Evolutionary conservation across 2,888 invertebrate genomes (phyloP), one percentile per base, ranked within the genome.

Genomic region (Saturnia pavonia): DNA sequence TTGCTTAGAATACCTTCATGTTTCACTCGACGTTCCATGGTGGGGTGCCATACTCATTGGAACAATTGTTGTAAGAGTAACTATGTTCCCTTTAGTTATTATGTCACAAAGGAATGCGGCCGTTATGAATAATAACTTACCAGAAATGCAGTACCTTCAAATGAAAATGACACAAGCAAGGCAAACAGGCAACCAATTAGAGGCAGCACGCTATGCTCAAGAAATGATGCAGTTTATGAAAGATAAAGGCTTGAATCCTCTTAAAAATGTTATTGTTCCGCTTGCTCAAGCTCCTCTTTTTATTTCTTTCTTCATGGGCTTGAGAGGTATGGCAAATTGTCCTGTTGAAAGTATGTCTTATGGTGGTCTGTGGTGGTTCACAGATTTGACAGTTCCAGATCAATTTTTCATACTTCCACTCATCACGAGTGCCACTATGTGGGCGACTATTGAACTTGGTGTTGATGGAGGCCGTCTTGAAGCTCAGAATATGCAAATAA

Each of bases 281-380:
- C 75, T 97, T 63, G 96, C 96, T 0, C 98, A 98, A 91, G 97
- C 97, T 70, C 99, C 99, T 0, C 91, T 99, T 22, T 99, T 99
- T 86, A 90, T 99, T 74, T 98, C 99, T 0, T 97, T 98, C 86
- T 99, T 99, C 85, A 95, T 97, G 91, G 98, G 97, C 0, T 89
- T 99, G 67, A 95, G 98, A 78, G 94, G 95, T 75, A 99, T 99
- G 99, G 96, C 98, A 1, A 97, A 96, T 82, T 95, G 96, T 45
- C 99, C 99, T 1, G 97, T 99, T 51, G 98, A 98, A 63, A 98
- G 98, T 84, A 95, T 99, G 95, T 95, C 95, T 75, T 94, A 95
- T 0, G 99, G 99, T 45, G 99, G 99, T 0, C 77, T 98, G 1
- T 96, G 95, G 80, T 99, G 99, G 99, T 99, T 99, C 86, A 93